A percentile compares a stretch with the other conserved stretches of the same genome.
Evolutionary conservation across 2,888 invertebrate genomes (phyloP).

Genomic region (Eupithecia subumbrata): DNA sequence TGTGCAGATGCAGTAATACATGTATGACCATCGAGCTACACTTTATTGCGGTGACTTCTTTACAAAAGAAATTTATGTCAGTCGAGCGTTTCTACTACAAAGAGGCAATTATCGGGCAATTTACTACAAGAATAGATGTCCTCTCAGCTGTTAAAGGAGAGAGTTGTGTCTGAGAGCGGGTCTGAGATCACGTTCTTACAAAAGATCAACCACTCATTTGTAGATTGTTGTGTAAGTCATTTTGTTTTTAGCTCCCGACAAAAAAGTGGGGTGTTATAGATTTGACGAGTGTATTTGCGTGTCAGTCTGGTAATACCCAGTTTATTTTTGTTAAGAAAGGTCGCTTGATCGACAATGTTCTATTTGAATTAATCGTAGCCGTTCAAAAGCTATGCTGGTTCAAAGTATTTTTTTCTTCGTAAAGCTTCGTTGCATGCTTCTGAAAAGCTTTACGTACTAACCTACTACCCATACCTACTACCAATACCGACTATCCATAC

Average conservation of each 20-base stretch:
- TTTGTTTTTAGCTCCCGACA: neutral
- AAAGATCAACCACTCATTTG: neutral
- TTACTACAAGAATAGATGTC: constrained; percentile 11
- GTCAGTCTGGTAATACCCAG: neutral
- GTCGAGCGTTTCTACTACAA: constrained; percentile 26
- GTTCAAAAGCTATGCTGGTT: neutral
- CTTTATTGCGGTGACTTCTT: constrained; percentile 7
- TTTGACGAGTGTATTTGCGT: neutral
- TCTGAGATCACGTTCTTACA: neutral
- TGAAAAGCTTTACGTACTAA: neutral
- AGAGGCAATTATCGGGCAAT: constrained; percentile 26
- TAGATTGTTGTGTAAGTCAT: neutral
- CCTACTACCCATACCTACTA: too few relatives aligned
- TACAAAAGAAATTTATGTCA: neutral
- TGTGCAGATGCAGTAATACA: neutral
- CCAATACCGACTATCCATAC: too few relatives aligned
- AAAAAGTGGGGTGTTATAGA: neutral
- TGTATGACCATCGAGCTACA: neutral
- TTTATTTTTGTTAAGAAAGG: neutral
- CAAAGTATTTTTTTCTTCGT: neutral
- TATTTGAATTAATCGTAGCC: neutral
- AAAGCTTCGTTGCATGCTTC: neutral
- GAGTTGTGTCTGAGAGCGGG: neutral
- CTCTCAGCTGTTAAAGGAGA: constrained; percentile 11
- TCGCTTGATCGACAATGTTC: neutral